phyloP scores from a whole-genome alignment of 2,888 invertebrate genomes.

The Keiferia lycopersicella region DNA sequence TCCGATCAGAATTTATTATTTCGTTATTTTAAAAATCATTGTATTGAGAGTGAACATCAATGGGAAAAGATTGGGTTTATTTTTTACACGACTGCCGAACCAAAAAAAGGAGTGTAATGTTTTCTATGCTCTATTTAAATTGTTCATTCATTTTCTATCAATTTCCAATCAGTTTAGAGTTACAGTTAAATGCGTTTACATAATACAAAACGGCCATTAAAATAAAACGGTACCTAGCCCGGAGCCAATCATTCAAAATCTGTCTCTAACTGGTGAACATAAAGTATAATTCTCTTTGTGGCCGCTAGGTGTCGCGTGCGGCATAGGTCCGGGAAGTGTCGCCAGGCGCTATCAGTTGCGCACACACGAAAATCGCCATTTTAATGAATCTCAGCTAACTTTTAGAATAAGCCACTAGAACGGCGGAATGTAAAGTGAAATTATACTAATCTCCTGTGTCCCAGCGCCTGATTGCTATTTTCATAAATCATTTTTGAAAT shows the following conservation, averaged over 20 bases:
- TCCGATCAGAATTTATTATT: slow-evolving; percentile 32
- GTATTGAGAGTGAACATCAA: slow-evolving; percentile 23
- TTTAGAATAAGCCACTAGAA: slow-evolving; percentile 10
- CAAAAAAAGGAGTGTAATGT: too few relatives aligned
- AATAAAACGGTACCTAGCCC: slow-evolving; percentile 12
- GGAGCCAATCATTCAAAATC: slow-evolving; percentile 9
- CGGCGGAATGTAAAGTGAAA: not conserved
- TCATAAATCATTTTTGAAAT: too few relatives aligned
- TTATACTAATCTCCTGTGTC: not conserved
- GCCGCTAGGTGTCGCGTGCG: slow-evolving; percentile 31
- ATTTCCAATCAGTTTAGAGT: not conserved
- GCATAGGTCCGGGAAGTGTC: slow-evolving; percentile 46
- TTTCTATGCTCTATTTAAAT: not conserved
- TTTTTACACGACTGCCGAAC: too few relatives aligned
- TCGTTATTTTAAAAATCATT: slow-evolving; percentile 32
- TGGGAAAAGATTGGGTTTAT: too few relatives aligned
- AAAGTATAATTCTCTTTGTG: not conserved
- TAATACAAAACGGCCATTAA: slow-evolving; percentile 8
- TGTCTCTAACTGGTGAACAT: not conserved
- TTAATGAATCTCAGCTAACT: slow-evolving; percentile 59
- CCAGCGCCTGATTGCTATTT: too few relatives aligned
- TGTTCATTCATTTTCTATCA: not conserved
- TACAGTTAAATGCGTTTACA: slow-evolving; percentile 10
- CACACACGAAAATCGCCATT: slow-evolving; percentile 74
- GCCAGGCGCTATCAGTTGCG: slow-evolving; percentile 65